Evolutionary conservation across 1,140 invertebrate species (phyloP).

Genomic region (Berghia stephanieae): DNA sequence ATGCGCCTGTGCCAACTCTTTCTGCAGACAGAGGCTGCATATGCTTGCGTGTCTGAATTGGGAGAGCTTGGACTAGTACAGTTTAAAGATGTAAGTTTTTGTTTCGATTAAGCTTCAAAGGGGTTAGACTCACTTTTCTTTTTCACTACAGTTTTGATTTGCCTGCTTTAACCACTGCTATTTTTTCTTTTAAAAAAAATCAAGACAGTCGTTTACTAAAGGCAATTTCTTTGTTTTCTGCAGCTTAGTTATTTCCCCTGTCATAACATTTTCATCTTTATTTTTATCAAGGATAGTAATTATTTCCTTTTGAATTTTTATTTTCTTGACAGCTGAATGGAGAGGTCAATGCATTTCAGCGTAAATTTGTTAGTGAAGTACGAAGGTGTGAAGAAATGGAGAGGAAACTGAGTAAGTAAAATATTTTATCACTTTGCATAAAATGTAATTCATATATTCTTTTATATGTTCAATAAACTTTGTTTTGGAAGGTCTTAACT

Average conservation of each 20-base stretch:
- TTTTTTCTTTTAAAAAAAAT: not conserved
- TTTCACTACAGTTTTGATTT: not conserved
- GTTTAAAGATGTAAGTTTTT: conserved; percentile 65
- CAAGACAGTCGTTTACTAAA: not conserved
- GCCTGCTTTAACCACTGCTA: not conserved
- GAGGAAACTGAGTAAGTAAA: conserved; percentile 62
- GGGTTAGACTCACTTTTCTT: not conserved
- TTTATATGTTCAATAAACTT: too few species aligned
- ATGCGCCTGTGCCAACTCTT: conserved; percentile 69
- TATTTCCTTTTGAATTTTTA: conserved; percentile 21
- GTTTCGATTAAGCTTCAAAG: not conserved
- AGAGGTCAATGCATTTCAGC: conserved; percentile 69
- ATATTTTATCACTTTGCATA: too few species aligned
- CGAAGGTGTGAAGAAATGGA: conserved; percentile 68
- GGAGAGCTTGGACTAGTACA: conserved; percentile 67
- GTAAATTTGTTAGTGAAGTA: conserved; percentile 71
- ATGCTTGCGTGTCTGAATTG: conserved; percentile 65
- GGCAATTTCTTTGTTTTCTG: too few species aligned
- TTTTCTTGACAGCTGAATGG: conserved; percentile 58
- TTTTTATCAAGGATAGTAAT: too few species aligned
- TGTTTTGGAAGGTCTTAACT: too few species aligned
- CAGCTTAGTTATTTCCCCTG: too few species aligned
- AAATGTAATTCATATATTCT: too few species aligned
- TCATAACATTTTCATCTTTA: too few species aligned
- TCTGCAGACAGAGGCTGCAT: conserved; percentile 66